phyloP scores from a whole-genome alignment of 2,113 vertebrate species.

The Hucho hucho region DNA sequence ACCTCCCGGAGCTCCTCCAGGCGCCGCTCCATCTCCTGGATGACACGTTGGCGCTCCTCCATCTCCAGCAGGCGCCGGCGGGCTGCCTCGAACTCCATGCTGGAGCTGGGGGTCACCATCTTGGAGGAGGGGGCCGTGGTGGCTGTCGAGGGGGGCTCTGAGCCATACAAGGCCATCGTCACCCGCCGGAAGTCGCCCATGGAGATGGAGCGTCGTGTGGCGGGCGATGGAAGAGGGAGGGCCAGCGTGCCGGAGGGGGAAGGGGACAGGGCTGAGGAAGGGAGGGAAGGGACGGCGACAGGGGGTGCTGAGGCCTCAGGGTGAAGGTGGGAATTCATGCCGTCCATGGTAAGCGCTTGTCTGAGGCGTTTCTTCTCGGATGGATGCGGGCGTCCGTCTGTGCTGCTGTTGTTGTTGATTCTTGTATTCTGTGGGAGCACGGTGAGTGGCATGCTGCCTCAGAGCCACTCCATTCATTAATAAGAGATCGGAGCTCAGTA shows the following conservation, averaged over 20 bases:
- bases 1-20: constrained; percentile 87
- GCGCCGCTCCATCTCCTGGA: constrained; percentile 86
- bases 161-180: constrained; percentile 55
- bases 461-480: constrained; percentile 75
- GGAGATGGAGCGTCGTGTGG: constrained; percentile 76
- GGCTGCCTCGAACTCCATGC: constrained; percentile 88
- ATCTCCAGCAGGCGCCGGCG: constrained; percentile 86
- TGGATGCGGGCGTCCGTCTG: neutral
- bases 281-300: constrained; percentile 32
- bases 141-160: constrained; percentile 59
- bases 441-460: constrained; percentile 42
- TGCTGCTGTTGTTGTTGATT: neutral
- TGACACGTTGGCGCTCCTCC: constrained; percentile 84
- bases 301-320: constrained; percentile 32
- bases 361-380: constrained; percentile 59
- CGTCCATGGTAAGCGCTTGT: constrained; percentile 29
- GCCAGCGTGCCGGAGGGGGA: constrained; percentile 35
- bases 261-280: neutral
- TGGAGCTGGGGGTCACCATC: constrained; percentile 76
- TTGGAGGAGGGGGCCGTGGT: constrained; percentile 72
- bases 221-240: constrained; percentile 55
- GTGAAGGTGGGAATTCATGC: constrained; percentile 42
- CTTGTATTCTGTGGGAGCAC: neutral
- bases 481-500: constrained; percentile 59
- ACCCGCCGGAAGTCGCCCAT: constrained; percentile 78